phyloP scores from a whole-genome alignment of 2,797 vertebrate species.

The Pachyuromys duprasi region DNA sequence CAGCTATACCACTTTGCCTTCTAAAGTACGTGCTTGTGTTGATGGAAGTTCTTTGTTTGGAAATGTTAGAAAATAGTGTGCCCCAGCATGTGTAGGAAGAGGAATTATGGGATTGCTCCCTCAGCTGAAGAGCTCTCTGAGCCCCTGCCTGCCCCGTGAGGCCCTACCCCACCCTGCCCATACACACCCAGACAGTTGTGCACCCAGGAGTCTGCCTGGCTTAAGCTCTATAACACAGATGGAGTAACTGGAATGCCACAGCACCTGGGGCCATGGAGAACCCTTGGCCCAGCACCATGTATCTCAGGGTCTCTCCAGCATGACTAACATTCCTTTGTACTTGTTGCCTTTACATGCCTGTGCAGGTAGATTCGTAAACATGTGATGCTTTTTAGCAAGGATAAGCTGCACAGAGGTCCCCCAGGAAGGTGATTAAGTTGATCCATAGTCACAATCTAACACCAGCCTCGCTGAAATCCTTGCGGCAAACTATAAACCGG shows the following conservation, averaged over 20 bases:
- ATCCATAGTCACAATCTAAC: background rate
- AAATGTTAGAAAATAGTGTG: slow-evolving; percentile 13
- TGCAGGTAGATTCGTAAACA: slow-evolving; percentile 58
- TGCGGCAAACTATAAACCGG: background rate
- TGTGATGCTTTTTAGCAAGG: slow-evolving; percentile 61
- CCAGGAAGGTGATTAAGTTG: slow-evolving; percentile 51
- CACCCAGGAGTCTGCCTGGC: background rate
- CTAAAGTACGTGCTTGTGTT: background rate
- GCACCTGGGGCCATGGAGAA: background rate
- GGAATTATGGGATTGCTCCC: background rate
- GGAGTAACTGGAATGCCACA: background rate
- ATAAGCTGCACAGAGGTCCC: slow-evolving; percentile 47
- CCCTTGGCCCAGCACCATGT: fast-evolving
- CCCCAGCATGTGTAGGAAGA: background rate
- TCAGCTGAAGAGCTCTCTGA: background rate
- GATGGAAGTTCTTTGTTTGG: background rate
- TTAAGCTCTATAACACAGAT: slow-evolving; percentile 28
- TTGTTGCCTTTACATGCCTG: slow-evolving; percentile 35
- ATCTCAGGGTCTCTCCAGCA: slow-evolving; percentile 28
- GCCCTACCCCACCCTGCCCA: background rate
- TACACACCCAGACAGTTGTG: background rate
- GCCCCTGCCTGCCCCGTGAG: background rate
- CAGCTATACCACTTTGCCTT: background rate
- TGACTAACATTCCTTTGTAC: slow-evolving; percentile 4
- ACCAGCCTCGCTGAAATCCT: background rate